Evolutionary conservation across 2,113 vertebrate genomes (phyloP).

Genomic region (Pteruthius melanotis): DNA sequence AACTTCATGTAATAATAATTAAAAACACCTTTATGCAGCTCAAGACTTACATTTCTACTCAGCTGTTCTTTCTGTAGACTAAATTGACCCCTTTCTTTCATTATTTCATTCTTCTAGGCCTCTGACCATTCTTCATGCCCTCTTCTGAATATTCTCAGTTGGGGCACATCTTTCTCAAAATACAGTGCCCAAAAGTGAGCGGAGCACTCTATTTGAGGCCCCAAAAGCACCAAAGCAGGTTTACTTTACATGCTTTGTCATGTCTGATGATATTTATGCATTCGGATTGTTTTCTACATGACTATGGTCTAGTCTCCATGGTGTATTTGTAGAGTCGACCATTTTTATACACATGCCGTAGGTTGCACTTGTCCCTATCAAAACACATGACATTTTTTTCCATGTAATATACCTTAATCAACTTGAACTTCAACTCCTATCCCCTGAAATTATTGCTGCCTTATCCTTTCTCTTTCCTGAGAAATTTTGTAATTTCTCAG

Average conservation of each 20-base stretch:
- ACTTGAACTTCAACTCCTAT: not conserved
- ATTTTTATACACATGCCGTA: not conserved
- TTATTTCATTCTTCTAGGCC: not conserved
- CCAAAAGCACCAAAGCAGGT: not conserved
- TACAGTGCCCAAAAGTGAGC: not conserved
- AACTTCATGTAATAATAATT: not conserved
- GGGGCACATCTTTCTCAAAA: not conserved
- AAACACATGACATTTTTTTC: not conserved
- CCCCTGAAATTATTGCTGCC: not conserved
- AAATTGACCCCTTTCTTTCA: not conserved
- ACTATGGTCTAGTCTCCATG: not conserved
- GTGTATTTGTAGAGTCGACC: not conserved
- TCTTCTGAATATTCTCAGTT: not conserved
- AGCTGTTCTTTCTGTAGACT: not conserved
- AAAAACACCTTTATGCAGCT: not conserved
- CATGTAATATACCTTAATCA: not conserved
- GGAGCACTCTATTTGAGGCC: not conserved
- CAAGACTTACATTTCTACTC: not conserved
- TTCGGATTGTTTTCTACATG: not conserved
- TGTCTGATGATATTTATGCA: not conserved
- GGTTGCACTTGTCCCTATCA: not conserved
- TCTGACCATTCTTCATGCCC: not conserved
- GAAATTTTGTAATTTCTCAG: not conserved
- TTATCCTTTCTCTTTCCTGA: not conserved
- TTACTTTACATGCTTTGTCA: not conserved